Base-by-base conservation (phyloP, 2,888 invertebrate genomes). In the Papilio elwesi region DNA sequence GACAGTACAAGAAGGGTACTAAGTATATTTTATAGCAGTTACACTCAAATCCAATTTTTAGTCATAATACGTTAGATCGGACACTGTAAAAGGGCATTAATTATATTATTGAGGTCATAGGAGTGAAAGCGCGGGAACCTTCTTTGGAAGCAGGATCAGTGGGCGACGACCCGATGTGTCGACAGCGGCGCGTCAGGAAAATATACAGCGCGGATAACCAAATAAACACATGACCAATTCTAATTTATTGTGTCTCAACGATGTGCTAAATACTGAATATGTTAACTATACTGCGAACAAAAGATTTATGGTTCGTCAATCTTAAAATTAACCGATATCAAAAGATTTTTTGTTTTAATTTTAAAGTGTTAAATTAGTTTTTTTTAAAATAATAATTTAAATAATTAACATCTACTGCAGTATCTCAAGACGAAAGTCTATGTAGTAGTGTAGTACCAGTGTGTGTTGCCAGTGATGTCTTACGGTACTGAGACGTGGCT, bases 71-170 rank as follows among this genome's bases (percentile, higher is more conserved):
- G 2, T 36, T 36, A 57, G 59, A 59, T 36, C 36, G 36, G 6
- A 36, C 13, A 38, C 38, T 62, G 12, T 66, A 66, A 66, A 66
- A 66, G 66, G 36, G 36, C 12, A 64, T 66, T 52, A 52, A 66
- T 66, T 66, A 52, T 51, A n/a, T 38, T 52, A 66, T 68, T 51
- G 15, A 51, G 68, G 51, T 38, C 52, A 38, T 26, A 70, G 47
- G 26, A 70, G 70, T 70, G 70, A 70, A 70, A 70, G 53, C 47
- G 53, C 10, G 6, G 47, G 26, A n/a, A 13, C 47, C 53, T 53
- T 53, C n/a, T 69, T 53, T 64, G 63, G 69, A 38, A 43, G 16
- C 67, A 55, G 70, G 64, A 70, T 64, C 53, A 36, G 70, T 70
- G 64, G 70, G 70, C 62, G 70, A 48, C 43, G 36, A 64, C 70